phyloP scores from a whole-genome alignment of 2,797 vertebrate genomes.

The Mormyrops attenuatus region DNA sequence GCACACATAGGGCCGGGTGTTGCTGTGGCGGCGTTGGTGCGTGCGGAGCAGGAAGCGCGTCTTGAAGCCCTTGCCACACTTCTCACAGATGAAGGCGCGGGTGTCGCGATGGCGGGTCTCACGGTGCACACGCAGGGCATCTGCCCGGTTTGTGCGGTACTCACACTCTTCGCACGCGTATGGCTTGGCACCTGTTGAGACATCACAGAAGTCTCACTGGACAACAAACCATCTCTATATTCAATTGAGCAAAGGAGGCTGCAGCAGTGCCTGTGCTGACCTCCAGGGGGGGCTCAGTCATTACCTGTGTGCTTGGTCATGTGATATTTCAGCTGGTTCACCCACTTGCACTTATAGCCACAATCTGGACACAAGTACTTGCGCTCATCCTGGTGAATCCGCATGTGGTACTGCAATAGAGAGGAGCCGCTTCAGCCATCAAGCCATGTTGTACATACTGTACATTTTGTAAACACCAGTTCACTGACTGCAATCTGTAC shows the following conservation, averaged over 20 bases:
- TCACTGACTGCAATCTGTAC: not conserved
- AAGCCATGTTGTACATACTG: not conserved
- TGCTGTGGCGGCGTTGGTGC: constrained; percentile 88
- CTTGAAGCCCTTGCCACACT: constrained; percentile 96
- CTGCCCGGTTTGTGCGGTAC: constrained; percentile 87
- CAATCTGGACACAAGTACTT: constrained; percentile 96
- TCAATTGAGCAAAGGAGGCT: not conserved
- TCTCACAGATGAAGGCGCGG: constrained; percentile 88
- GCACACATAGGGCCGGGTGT: constrained; percentile 79
- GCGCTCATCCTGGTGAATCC: constrained; percentile 90
- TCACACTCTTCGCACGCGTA: constrained; percentile 81
- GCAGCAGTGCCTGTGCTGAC: not conserved
- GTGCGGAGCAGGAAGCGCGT: constrained; percentile 89
- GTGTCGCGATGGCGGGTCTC: constrained; percentile 80
- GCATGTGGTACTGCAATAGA: constrained; percentile 83
- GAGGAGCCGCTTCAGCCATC: not conserved
- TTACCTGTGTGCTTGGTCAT: constrained; percentile 96
- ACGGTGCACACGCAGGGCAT: constrained; percentile 80
- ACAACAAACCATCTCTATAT: not conserved
- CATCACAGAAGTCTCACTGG: not conserved
- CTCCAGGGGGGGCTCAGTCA: not conserved
- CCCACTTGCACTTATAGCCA: constrained; percentile 98
- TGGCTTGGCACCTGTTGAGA: constrained; percentile 76
- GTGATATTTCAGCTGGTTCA: constrained; percentile 96
- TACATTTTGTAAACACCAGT: not conserved